A percentile compares a stretch with the other conserved stretches of the same genome.
phyloP scores from a whole-genome alignment of 2,797 vertebrate genomes.

The Echiichthys vipera region DNA sequence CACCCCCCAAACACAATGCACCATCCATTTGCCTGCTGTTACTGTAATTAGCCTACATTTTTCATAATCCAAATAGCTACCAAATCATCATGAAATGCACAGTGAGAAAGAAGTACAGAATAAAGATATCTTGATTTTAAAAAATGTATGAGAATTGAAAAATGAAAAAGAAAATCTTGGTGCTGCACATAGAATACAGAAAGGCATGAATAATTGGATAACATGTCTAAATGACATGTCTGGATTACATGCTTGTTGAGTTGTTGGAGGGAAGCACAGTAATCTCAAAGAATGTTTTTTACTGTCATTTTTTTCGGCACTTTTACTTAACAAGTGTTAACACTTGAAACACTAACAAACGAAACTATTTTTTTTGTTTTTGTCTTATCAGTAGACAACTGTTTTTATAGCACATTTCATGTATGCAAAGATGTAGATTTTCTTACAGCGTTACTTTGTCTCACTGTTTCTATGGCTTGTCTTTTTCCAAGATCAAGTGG shows the following conservation, averaged over 20 bases:
- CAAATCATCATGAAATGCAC: slow-evolving; percentile 21
- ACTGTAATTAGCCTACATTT: slow-evolving; percentile 30
- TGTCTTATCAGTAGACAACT: too few relatives aligned
- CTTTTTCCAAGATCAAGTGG: too few relatives aligned
- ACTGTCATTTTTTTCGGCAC: too few relatives aligned
- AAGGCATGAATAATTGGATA: slow-evolving; percentile 5
- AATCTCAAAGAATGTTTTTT: too few relatives aligned
- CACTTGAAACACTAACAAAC: background rate
- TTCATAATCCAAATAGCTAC: slow-evolving; percentile 17
- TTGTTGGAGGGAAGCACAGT: background rate
- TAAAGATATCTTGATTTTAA: slow-evolving; percentile 1
- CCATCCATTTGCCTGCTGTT: slow-evolving; percentile 27
- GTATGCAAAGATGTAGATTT: too few relatives aligned
- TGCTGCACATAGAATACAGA: background rate
- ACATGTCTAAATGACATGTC: background rate
- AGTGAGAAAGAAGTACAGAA: background rate
- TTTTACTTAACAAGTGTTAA: background rate
- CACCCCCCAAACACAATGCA: slow-evolving; percentile 42
- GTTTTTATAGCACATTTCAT: too few relatives aligned
- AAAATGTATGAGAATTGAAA: background rate
- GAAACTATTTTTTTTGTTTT: background rate
- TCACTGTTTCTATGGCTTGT: too few relatives aligned
- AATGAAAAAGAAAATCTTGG: background rate
- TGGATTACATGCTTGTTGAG: background rate
- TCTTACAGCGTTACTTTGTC: too few relatives aligned